Evolutionary conservation across 2,113 vertebrate species (phyloP).

Genomic region (Crypturellus undulatus): DNA sequence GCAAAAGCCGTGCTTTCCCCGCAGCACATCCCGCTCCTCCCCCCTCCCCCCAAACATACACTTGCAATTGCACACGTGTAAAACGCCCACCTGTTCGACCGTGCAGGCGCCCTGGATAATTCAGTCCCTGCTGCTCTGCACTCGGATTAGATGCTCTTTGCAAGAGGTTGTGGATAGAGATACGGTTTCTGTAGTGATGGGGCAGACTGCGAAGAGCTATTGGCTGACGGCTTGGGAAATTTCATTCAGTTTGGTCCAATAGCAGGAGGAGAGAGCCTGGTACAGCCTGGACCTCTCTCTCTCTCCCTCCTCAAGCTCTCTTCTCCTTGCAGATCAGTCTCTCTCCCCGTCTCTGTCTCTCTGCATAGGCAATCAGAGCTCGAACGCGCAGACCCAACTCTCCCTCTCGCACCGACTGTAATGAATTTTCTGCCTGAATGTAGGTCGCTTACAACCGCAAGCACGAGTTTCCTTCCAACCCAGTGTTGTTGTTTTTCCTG

Average conservation of each 20-base stretch:
- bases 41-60: too few species aligned
- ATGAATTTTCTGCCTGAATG: conserved; percentile 74
- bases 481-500: background rate
- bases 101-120: background rate
- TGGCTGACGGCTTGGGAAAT: conserved; percentile 90
- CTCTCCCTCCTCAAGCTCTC: conserved; percentile 63
- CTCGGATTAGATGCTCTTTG: conserved; percentile 55
- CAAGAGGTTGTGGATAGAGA: conserved; percentile 53
- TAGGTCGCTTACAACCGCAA: conserved; percentile 61
- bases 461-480: conserved; percentile 41
- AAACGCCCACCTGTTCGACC: conserved; percentile 40
- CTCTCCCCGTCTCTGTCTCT: conserved; percentile 34
- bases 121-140: conserved; percentile 13
- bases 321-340: conserved; percentile 64
- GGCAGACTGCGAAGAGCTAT: conserved; percentile 85
- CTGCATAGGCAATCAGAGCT: conserved; percentile 77
- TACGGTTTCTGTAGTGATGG: conserved; percentile 80
- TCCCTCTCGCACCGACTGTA: conserved; percentile 72
- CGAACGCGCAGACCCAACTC: conserved; percentile 71
- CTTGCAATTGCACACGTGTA: background rate
- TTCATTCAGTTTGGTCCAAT: conserved; percentile 90
- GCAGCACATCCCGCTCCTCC: background rate
- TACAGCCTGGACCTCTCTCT: conserved; percentile 80
- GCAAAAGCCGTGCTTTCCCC: background rate
- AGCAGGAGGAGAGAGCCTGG: conserved; percentile 76